A percentile compares a stretch with the other conserved stretches of the same genome.
phyloP scores from a whole-genome alignment of 2,113 vertebrate species.

The Spea bombifrons region DNA sequence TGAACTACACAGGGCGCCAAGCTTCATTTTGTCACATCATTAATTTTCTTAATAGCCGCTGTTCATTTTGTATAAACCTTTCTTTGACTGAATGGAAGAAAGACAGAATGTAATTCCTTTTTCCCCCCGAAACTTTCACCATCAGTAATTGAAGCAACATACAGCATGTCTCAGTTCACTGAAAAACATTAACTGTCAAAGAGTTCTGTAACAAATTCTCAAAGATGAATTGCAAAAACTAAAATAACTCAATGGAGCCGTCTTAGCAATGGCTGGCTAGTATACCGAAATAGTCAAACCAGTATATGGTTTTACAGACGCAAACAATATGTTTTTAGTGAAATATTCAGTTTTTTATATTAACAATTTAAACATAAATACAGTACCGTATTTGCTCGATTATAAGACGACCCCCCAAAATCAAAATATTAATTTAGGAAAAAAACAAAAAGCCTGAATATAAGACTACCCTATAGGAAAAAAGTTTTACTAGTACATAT shows the following conservation, averaged over 20 bases:
- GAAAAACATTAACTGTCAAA: constrained; percentile 26
- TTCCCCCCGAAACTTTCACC: constrained; percentile 19
- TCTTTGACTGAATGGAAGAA: constrained; percentile 26
- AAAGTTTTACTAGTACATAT: too few species aligned
- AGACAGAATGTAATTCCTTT: constrained; percentile 8
- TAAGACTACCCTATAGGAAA: too few species aligned
- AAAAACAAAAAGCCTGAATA: too few species aligned
- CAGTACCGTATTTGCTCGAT: too few species aligned
- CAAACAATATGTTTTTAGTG: too few species aligned
- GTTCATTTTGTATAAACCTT: constrained; percentile 39
- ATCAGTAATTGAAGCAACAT: constrained; percentile 39
- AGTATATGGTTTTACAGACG: background rate
- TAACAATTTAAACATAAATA: background rate
- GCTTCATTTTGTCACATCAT: constrained; percentile 41
- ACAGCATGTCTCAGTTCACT: constrained; percentile 28
- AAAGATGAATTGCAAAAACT: constrained; percentile 31
- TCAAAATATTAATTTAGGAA: too few species aligned
- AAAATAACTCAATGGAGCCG: constrained; percentile 11
- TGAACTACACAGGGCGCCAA: constrained; percentile 32
- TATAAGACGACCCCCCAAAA: too few species aligned
- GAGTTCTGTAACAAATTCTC: constrained; percentile 25
- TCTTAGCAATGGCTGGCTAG: constrained; percentile 16
- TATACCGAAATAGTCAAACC: constrained; percentile 18
- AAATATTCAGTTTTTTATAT: background rate
- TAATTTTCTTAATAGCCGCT: constrained; percentile 40